Evolutionary conservation across 2,797 vertebrate genomes (phyloP).

Genomic region (Cryptoprocta ferox): DNA sequence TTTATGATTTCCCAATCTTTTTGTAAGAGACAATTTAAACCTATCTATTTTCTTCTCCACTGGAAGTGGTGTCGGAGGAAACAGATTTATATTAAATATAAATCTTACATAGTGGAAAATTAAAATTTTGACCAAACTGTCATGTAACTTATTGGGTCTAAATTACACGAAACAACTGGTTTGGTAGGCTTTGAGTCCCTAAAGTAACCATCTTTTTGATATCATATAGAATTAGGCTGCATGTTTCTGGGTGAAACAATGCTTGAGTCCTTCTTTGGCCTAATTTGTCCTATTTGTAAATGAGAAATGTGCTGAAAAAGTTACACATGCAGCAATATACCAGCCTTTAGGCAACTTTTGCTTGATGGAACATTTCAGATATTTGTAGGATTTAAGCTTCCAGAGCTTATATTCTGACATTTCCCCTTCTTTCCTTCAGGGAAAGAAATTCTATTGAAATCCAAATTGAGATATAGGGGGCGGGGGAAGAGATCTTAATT

Average conservation of each 20-base stretch:
- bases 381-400: neutral
- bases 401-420: constrained; percentile 29
- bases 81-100: neutral
- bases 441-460: constrained; percentile 19
- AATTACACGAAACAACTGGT: neutral
- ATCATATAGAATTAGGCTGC: neutral
- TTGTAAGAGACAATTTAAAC: neutral
- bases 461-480: neutral
- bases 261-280: neutral
- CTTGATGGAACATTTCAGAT: neutral
- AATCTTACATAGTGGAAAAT: neutral
- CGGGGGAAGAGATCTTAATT: neutral
- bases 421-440: neutral
- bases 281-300: neutral
- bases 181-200: neutral
- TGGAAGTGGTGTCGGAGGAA: neutral
- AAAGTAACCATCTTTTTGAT: neutral
- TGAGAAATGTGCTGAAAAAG: neutral
- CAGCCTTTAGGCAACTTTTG: constrained; percentile 27
- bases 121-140: neutral
- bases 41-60: neutral
- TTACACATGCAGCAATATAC: neutral
- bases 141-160: neutral
- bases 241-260: neutral
- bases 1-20: constrained; percentile 7